A percentile compares a stretch with the other conserved stretches of the same genome.
Conservation (phyloP, 2,113 vertebrate genomes). For the Tor tambroides region DNA sequence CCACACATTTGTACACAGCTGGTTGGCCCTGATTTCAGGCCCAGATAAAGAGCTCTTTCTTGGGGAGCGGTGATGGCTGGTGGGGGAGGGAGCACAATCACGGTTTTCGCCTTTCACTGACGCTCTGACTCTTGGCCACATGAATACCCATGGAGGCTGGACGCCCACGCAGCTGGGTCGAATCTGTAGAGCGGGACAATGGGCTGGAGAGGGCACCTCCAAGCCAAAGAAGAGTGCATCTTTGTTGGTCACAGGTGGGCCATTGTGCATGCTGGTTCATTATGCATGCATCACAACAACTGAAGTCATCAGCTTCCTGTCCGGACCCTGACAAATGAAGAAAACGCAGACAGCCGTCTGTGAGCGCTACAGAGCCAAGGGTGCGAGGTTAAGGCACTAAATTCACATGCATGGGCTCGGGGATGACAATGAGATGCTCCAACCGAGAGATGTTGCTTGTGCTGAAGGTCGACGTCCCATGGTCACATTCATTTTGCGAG, state of each 20-base stretch:
- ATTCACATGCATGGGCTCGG: slow-evolving; percentile 6
- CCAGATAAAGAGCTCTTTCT: slow-evolving; percentile 72
- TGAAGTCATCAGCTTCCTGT: slow-evolving; percentile 64
- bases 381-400: slow-evolving; percentile 30
- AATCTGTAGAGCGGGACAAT: slow-evolving; percentile 62
- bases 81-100: slow-evolving; percentile 30
- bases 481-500: neutral
- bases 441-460: neutral
- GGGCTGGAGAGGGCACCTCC: slow-evolving; percentile 48
- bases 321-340: slow-evolving; percentile 52
- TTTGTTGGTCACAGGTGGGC: slow-evolving; percentile 79
- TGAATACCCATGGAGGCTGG: slow-evolving; percentile 57
- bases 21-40: slow-evolving; percentile 55
- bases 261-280: slow-evolving; percentile 73
- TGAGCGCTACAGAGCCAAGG: slow-evolving; percentile 3
- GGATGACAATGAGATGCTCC: slow-evolving; percentile 19
- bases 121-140: slow-evolving; percentile 46
- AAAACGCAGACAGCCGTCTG: slow-evolving; percentile 49
- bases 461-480: neutral
- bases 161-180: slow-evolving; percentile 68
- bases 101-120: slow-evolving; percentile 52
- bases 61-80: slow-evolving; percentile 45
- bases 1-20: slow-evolving; percentile 62
- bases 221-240: slow-evolving; percentile 70
- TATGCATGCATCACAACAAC: slow-evolving; percentile 69